Evolutionary conservation across 2,888 invertebrate species (phyloP), one percentile per base, ranked within the genome.

Genomic region (Macrophya alboannulata): DNA sequence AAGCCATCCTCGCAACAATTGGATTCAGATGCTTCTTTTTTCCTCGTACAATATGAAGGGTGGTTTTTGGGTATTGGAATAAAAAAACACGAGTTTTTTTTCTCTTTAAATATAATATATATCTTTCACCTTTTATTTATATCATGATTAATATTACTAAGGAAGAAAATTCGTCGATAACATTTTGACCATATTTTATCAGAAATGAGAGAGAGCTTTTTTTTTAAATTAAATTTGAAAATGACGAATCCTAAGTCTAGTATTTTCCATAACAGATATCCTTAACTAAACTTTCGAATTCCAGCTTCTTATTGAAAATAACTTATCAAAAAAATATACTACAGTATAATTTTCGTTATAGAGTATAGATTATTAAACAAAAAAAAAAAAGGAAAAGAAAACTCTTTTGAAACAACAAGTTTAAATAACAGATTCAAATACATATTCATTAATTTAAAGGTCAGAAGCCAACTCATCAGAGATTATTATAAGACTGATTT

Each of bases 121-220:
- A 62, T 40, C 71, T n/a, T 71, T 71, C 71, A 71, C 71, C 71
- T 71, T 71, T 62, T 62, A 62, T 62, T 62, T 71, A n/a, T 40
- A 15, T 62, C 4, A 62, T 62, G n/a, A 62, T 62, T 10, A 48
- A n/a, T 21, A 21, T 62, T n/a, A 62, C 17, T 1, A 17, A 62
- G 21, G 62, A 62, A 21, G 17, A 62, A n/a, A 15, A n/a, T 21
- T n/a, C n/a, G 31, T 31, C 31, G 31, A 31, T 31, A 31, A 31
- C 31, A 31, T 31, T 31, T 31, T 31, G 31, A 31, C 31, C 3
- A 31, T 31, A 1, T 31, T 31, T 31, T 31, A 31, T 31, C 31
- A 31, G 31, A 31, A 31, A 55, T 55, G n/a, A 6, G 0, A 71
- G 71, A 71, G 71, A 40, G 40, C 40, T 9, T 40, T 37, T 37